Base-by-base conservation (phyloP, 92 coral and sea anemone genomes). In the Hydrozoanthus gracilis region DNA sequence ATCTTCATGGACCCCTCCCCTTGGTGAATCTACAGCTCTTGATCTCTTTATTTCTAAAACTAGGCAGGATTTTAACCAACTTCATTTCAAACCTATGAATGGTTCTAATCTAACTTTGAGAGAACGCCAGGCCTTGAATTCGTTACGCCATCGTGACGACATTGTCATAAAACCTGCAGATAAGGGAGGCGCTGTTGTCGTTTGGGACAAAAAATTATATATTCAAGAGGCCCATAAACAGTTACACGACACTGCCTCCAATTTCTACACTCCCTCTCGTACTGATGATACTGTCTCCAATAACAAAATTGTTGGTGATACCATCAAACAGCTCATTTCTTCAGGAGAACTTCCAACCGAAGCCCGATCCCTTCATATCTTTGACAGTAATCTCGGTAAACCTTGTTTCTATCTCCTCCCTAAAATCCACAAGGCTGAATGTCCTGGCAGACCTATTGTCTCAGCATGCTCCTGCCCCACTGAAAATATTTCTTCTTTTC, bases 381-480 rank as follows among this genome's bases (percentile, higher is more conserved):
- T n/a, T n/a, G n/a, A n/a, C 72, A 67, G 44, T 16, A 67, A 13
- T 11, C 72, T 16, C 51, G 68, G 69, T 13, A 89, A 71, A 20
- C 60, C 89, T 55, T 18, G n/a, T 5, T 35, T 89, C 14, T 85
- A 89, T 70, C n/a, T 89, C 18, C 56, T 77, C 15, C 92, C 91
- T 0, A 86, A 89, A 45, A 89, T 89, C 8, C 92, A 89, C 82
- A 89, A 89, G 50, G 60, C 92, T 52, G 54, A 73, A 9, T 66
- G 52, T 17, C 89, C 89, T 75, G 92, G 92, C 60, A 71, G 92
- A 44, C 92, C 89, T 18, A 84, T 89, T 69, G 88, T 89, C 11
- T 87, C 86, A 11, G 78, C 90, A 46, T 50, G 85, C 15, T 50
- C 44, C 50, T 87, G 90, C 52, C 86, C 80, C 49, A 86, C 89